phyloP scores from a whole-genome alignment of 2,888 invertebrate species.

The Calameuta idolon region DNA sequence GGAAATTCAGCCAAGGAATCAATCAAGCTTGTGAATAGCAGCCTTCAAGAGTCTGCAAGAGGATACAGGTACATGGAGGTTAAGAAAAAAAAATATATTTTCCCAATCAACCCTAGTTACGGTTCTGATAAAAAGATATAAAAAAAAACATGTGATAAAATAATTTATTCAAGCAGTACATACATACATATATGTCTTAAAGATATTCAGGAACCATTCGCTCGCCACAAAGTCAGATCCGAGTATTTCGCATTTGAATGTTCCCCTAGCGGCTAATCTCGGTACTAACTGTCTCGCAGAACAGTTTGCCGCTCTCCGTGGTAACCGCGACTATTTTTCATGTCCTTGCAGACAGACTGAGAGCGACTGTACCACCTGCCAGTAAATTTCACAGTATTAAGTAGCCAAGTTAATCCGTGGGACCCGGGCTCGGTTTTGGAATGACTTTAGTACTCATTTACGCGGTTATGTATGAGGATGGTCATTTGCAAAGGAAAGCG shows the following conservation, averaged over 20 bases:
- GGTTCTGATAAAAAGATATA: constrained; percentile 1
- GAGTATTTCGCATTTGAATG: neutral
- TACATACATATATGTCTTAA: too few species aligned
- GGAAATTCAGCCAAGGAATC: neutral
- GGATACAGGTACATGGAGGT: neutral
- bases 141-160: neutral
- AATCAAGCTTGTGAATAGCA: neutral
- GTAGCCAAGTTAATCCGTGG: neutral
- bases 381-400: constrained; percentile 3
- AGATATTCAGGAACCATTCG: too few species aligned
- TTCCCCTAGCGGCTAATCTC: neutral
- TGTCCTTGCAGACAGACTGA: neutral
- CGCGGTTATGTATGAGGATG: neutral
- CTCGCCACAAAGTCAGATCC: neutral
- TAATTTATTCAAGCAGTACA: neutral
- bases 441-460: constrained; percentile 4
- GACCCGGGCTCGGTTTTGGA: neutral
- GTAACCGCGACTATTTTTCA: neutral
- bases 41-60: neutral
- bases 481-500: constrained; percentile 7
- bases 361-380: neutral
- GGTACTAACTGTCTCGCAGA: neutral
- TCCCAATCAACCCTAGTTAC: neutral
- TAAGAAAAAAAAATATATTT: neutral
- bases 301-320: neutral